Evolutionary conservation across 2,888 invertebrate species (phyloP), one percentile per base, ranked within the genome.

Genomic region (Abrostola triplasia): DNA sequence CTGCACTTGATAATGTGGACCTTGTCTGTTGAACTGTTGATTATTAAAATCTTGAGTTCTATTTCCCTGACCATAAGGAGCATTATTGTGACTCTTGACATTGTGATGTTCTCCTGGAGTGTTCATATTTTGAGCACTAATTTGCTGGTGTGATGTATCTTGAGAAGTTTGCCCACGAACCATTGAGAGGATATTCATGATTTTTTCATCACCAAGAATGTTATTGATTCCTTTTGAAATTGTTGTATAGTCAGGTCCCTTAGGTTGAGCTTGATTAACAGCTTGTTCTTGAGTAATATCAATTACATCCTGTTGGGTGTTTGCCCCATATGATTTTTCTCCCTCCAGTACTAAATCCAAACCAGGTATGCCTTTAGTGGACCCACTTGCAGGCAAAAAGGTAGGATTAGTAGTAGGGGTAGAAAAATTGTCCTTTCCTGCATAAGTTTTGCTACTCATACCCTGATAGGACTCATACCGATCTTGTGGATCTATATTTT

Each of bases 321-420:
- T 78, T 13, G 49, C 41, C 38, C 65, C 47, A 57, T 64, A 40
- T 37, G 64, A 41, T 79, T 83, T 90, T 48, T 90, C 89, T 65
- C 74, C 83, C 5, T 95, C 95, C 70, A 93, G 94, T 9, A 96
- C 96, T 66, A 97, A 94, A 93, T 97, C 97, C 63, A 97, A 92
- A 0, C 97, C 97, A 9, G 97, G 97, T 82, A 97, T 97, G 48
- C 96, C 96, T 79, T 95, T 95, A 56, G 84, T 80, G 36, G 87
- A 80, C 41, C 82, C 86, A 82, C 80, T 85, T 62, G 84, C 79
- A 36, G 89, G 87, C 48, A 94, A 77, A 79, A 93, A 94, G 64
- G 80, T 87, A 47, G 89, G 70, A 57, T 82, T 79, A 55, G 67
- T 59, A 50, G 67, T 62, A 60, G 66, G 67, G 11, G 56, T 61